A percentile compares a stretch with the other conserved stretches of the same genome.
phyloP scores from a whole-genome alignment of 2,888 invertebrate species.

The Perithous albicinctus region DNA sequence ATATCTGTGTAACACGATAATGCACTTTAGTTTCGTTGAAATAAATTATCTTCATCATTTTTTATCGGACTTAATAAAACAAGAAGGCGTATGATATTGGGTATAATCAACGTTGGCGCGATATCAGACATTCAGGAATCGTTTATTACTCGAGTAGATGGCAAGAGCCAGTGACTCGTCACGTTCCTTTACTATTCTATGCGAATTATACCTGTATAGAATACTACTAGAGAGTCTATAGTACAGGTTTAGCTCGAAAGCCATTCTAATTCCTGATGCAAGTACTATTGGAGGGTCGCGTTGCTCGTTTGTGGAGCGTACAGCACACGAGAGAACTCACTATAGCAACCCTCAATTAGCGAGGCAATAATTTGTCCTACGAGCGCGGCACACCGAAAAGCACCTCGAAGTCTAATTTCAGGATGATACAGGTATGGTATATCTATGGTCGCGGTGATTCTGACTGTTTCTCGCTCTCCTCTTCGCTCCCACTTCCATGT shows the following conservation, averaged over 20 bases:
- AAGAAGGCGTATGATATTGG: background rate
- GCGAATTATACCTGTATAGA: background rate
- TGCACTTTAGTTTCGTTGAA: background rate
- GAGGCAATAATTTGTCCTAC: constrained; percentile 64
- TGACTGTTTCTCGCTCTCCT: constrained; percentile 25
- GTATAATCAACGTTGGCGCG: background rate
- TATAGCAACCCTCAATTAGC: constrained; percentile 66
- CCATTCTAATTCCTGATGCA: constrained; percentile 49
- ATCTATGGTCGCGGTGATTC: constrained; percentile 31
- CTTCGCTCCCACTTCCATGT: constrained; percentile 15
- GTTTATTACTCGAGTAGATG: background rate
- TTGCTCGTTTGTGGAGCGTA: constrained; percentile 34
- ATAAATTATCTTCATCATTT: background rate
- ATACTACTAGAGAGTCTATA: background rate
- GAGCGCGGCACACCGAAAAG: constrained; percentile 43
- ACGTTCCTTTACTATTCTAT: constrained; percentile 5
- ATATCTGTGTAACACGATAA: background rate
- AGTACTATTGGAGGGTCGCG: constrained; percentile 45
- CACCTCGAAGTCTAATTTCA: constrained; percentile 41
- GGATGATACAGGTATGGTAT: constrained; percentile 3
- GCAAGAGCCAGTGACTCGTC: background rate
- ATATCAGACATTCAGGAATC: constrained; percentile 8
- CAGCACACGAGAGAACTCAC: constrained; percentile 25
- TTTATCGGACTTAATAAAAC: background rate
- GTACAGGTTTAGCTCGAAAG: constrained; percentile 47